Conservation (phyloP, 1,140 invertebrate species). For the Adoxophyes honmai region DNA sequence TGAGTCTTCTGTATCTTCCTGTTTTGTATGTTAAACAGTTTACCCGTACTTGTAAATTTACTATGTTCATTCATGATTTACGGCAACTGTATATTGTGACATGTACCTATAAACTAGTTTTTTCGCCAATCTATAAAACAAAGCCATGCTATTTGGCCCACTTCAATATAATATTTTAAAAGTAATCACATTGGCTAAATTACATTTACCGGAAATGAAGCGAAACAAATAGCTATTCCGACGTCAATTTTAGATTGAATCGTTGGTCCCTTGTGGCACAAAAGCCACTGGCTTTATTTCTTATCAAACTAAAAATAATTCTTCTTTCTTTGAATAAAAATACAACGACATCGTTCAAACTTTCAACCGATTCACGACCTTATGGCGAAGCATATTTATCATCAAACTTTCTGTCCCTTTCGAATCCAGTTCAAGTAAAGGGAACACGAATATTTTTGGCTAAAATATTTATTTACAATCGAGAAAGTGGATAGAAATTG, state of each 20-base stretch:
- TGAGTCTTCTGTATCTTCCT: too few species aligned
- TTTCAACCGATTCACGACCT: background rate
- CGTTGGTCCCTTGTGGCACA: conserved; percentile 25
- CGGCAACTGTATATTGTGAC: too few species aligned
- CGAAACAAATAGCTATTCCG: conserved; percentile 36
- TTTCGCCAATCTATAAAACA: too few species aligned
- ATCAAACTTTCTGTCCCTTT: too few species aligned
- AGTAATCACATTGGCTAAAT: background rate
- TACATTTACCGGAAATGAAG: conserved; percentile 23
- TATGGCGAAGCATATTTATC: too few species aligned
- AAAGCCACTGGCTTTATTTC: conserved; percentile 38
- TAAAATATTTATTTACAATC: conserved; percentile 6
- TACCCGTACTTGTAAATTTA: too few species aligned
- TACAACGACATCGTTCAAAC: background rate
- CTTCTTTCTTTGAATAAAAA: conserved; percentile 34
- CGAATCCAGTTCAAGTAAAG: too few species aligned
- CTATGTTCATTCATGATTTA: too few species aligned
- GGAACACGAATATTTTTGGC: too few species aligned
- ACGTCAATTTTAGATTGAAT: conserved; percentile 37
- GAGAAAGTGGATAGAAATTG: conserved; percentile 28
- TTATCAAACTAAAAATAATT: conserved; percentile 41
- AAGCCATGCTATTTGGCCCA: too few species aligned
- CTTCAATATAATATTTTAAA: background rate
- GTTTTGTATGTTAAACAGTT: too few species aligned
- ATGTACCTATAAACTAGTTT: too few species aligned